Conservation (phyloP, 2,113 vertebrate genomes). For the Passer montanus region DNA sequence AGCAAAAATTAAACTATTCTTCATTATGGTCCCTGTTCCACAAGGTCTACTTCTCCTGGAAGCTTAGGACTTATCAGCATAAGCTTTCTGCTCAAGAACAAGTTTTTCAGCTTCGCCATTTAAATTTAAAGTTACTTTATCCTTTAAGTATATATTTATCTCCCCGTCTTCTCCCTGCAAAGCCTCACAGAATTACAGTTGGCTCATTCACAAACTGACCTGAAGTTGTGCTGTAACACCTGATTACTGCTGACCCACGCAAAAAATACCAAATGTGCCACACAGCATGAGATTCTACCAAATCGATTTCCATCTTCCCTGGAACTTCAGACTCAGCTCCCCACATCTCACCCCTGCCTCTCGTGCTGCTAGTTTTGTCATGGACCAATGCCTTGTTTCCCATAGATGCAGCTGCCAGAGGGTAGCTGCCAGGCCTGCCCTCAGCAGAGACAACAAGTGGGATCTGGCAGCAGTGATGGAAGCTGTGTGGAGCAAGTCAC, state of each 20-base stretch:
- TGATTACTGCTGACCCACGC: fast-evolving
- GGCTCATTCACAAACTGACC: background rate
- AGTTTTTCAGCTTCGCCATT: background rate
- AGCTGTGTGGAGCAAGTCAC: background rate
- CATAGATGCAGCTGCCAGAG: background rate
- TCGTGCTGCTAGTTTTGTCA: background rate
- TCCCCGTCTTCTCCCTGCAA: background rate
- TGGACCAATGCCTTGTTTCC: background rate
- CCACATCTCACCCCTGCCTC: background rate
- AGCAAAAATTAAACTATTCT: conserved; percentile 13
- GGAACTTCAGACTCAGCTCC: background rate
- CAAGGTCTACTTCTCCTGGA: conserved; percentile 22
- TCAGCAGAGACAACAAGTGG: background rate
- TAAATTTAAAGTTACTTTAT: background rate
- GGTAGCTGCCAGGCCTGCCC: background rate
- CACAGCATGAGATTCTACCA: background rate
- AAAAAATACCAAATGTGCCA: background rate
- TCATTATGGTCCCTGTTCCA: background rate
- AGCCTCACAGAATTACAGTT: background rate
- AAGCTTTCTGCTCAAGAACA: background rate
- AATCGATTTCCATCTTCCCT: background rate
- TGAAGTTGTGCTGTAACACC: background rate
- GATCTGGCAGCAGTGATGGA: background rate
- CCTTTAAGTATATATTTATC: background rate
- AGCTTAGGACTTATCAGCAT: background rate